Evolutionary conservation across 2,888 invertebrate species (phyloP).

Genomic region (Rhagophthalmus giganteus): DNA sequence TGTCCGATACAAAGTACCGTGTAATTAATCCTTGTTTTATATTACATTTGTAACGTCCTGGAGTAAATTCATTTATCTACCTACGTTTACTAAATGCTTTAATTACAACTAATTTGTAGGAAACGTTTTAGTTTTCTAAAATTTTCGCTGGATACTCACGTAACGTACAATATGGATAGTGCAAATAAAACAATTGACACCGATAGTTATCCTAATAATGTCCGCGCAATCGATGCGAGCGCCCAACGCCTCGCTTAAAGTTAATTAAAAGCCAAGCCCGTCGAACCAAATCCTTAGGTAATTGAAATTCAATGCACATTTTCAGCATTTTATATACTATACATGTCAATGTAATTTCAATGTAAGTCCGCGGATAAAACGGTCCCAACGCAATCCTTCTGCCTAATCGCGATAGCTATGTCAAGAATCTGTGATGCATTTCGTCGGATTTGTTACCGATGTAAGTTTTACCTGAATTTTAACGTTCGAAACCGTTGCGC

Average conservation of each 20-base stretch:
- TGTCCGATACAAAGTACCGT: no score
- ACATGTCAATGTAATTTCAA: constrained; percentile 30
- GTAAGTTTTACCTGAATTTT: constrained; percentile 8
- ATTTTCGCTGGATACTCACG: no score
- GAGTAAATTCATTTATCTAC: no score
- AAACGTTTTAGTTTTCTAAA: no score
- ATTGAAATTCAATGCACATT: constrained; percentile 27
- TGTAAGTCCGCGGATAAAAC: constrained; percentile 24
- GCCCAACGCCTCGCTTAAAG: constrained; percentile 7
- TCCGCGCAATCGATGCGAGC: no score
- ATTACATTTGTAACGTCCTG: no score
- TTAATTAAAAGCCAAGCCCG: constrained; percentile 20
- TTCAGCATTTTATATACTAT: constrained; percentile 27
- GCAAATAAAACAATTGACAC: no score
- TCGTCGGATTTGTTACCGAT: constrained; percentile 7
- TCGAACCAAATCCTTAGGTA: constrained; percentile 21
- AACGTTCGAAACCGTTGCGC: constrained; percentile 9
- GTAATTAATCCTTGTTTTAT: no score
- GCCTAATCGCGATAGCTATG: constrained; percentile 19
- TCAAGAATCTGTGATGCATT: constrained; percentile 21
- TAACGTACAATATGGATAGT: no score
- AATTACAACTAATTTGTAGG: no score
- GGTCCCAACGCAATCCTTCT: constrained; percentile 21
- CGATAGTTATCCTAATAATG: no score
- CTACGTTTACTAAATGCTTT: no score